Evolutionary conservation across 2,888 invertebrate species (phyloP).

Genomic region (Phyllotreta striolata): DNA sequence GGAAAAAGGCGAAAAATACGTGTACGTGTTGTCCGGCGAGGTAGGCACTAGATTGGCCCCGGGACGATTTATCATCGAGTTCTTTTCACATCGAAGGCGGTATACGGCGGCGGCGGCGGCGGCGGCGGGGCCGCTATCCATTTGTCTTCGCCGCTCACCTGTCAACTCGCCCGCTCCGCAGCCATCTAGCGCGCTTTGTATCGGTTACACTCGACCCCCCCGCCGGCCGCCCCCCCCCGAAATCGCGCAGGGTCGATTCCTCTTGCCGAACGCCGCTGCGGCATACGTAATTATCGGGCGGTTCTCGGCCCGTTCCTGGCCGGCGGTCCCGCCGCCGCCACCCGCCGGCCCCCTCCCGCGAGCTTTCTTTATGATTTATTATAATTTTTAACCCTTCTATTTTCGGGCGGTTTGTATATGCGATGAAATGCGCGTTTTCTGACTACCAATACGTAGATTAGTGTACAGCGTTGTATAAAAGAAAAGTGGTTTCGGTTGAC

Average conservation of each 20-base stretch:
- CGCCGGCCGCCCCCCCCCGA: conserved; percentile 8
- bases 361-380: conserved; percentile 52
- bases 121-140: conserved; percentile 52
- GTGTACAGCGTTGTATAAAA: background rate
- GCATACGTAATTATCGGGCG: no score
- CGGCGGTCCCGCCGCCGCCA: conserved; percentile 8
- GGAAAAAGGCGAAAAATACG: conserved; percentile 27
- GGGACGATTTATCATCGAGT: conserved; percentile 57
- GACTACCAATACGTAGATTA: conserved; percentile 16
- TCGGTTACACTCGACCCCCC: conserved; percentile 52
- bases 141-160: conserved; percentile 60
- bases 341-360: conserved; percentile 6
- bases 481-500: no score
- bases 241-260: conserved; percentile 2
- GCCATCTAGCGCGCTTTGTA: conserved; percentile 53
- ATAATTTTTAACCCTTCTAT: conserved; percentile 53
- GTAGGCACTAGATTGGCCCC: conserved; percentile 57
- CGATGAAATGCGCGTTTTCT: conserved; percentile 24
- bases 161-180: conserved; percentile 52
- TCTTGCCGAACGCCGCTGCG: no score
- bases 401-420: conserved; percentile 50
- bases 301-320: conserved; percentile 3
- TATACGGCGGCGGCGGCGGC: no score
- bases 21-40: conserved; percentile 16
- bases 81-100: conserved; percentile 55